Evolutionary conservation across 2,797 vertebrate species (phyloP).

Genomic region (Phalanger gymnotis): DNA sequence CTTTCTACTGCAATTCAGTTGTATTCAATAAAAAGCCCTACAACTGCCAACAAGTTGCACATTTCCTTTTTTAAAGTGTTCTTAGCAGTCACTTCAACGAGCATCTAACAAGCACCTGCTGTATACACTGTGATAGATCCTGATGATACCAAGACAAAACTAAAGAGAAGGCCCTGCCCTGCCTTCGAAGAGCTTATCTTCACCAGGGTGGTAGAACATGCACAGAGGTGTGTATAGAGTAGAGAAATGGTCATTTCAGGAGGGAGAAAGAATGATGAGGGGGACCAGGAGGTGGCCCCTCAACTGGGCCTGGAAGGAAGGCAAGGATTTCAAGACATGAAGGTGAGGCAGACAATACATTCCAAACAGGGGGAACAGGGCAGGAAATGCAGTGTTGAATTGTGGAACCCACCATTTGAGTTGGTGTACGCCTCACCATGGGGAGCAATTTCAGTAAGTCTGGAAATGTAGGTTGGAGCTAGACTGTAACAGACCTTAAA

Average conservation of each 20-base stretch:
- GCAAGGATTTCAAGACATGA: neutral
- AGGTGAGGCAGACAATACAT: neutral
- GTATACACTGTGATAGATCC: neutral
- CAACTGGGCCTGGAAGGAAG: neutral
- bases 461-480: neutral
- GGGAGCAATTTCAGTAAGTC: neutral
- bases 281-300: neutral
- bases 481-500: neutral
- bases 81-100: neutral
- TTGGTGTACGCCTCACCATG: neutral
- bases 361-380: neutral
- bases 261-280: neutral
- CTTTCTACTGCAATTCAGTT: neutral
- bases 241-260: neutral
- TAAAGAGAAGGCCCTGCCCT: neutral
- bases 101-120: neutral
- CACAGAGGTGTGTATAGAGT: neutral
- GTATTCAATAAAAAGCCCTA: neutral
- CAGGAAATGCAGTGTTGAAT: neutral
- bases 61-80: neutral
- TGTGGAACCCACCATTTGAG: neutral
- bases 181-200: neutral
- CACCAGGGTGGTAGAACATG: neutral
- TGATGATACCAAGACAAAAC: neutral
- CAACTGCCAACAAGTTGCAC: neutral